phyloP scores from a whole-genome alignment of 2,113 vertebrate genomes.

The Macaca nemestrina region DNA sequence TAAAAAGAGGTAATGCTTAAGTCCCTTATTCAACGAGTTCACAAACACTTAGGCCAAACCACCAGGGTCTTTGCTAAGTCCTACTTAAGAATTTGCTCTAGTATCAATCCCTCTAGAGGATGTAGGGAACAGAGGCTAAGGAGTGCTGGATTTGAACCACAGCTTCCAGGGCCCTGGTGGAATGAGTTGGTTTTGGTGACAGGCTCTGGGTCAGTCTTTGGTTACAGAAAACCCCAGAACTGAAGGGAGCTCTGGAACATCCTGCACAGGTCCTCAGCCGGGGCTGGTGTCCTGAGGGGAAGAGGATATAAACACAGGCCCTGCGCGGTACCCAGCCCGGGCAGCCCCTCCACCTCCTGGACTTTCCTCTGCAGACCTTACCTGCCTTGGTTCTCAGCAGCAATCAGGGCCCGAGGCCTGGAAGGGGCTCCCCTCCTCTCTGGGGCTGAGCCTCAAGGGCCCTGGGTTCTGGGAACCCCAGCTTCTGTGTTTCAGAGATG shows the following conservation, averaged over 20 bases:
- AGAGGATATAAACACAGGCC: not conserved
- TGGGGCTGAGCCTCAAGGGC: not conserved
- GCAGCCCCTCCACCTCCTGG: rapidly evolving
- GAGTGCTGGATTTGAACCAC: not conserved
- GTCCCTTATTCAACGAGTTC: not conserved
- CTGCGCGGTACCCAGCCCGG: too few relatives aligned
- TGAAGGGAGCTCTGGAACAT: not conserved
- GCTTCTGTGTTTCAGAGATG: not conserved
- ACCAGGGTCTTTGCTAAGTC: not conserved
- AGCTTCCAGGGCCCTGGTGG: not conserved
- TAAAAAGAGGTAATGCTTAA: not conserved
- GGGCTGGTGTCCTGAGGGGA: not conserved
- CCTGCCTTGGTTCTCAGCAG: not conserved
- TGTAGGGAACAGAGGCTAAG: not conserved
- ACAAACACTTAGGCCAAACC: not conserved
- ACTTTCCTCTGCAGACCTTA: not conserved
- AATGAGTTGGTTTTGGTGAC: not conserved
- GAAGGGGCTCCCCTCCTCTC: not conserved
- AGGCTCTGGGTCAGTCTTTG: too few relatives aligned
- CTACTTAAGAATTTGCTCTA: not conserved
- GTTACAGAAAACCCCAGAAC: not conserved
- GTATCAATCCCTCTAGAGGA: not conserved
- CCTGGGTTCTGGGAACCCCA: not conserved
- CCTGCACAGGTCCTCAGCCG: not conserved
- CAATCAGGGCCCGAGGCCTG: not conserved